phyloP scores from a whole-genome alignment of 2,113 vertebrate genomes.

The Grantiella picta region DNA sequence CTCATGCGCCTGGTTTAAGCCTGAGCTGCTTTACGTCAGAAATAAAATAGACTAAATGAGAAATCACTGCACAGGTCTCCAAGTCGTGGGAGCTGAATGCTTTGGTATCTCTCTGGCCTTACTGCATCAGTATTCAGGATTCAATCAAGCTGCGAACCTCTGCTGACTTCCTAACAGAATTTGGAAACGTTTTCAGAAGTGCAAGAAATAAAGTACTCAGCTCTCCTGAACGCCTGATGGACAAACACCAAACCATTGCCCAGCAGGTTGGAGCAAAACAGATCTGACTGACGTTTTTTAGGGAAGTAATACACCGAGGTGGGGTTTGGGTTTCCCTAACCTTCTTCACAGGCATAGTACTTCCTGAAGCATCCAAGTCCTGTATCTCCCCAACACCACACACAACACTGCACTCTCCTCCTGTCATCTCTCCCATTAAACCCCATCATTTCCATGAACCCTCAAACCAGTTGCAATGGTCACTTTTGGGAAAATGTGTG shows the following conservation, averaged over 20 bases:
- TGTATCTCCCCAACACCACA: neutral
- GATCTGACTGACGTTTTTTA: neutral
- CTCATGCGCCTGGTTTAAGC: neutral
- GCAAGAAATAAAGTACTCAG: neutral
- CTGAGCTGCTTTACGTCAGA: neutral
- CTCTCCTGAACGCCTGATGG: neutral
- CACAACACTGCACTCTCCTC: neutral
- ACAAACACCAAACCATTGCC: neutral
- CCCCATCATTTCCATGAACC: neutral
- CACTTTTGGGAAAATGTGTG: fast-evolving
- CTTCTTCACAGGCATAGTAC: neutral
- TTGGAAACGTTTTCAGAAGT: neutral
- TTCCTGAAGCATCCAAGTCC: neutral
- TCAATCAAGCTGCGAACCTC: neutral
- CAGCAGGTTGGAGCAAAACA: neutral
- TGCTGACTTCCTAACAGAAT: neutral
- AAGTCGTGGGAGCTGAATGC: neutral
- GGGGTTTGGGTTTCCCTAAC: neutral
- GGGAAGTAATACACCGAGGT: neutral
- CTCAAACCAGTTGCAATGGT: neutral
- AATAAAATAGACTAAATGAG: neutral
- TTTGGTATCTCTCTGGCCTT: neutral
- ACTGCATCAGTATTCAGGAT: neutral
- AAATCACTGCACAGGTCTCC: neutral
- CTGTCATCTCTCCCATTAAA: neutral